Base-by-base conservation (phyloP, 1,140 invertebrate species). In the Amyelois transitella region DNA sequence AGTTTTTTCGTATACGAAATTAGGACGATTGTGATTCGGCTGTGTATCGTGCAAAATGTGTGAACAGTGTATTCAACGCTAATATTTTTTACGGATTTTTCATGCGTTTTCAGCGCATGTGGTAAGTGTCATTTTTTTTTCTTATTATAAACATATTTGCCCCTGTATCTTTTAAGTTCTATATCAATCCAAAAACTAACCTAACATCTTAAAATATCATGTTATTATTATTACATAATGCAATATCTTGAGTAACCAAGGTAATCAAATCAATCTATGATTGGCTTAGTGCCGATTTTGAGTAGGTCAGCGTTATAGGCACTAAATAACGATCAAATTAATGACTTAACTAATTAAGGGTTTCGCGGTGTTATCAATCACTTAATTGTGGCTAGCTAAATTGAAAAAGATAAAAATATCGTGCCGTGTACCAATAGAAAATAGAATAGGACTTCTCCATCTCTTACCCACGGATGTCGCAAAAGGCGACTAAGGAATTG, bases 11-110 rank as follows among this genome's bases (percentile, higher is more conserved):
- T 18, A 20, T 52, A 38, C 18, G 17, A 19, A 38, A 20, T 43
- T 21, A 4, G 38, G 14, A 53, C 45, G 17, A n/a, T 48, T 20
- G 45, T 48, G 45, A 48, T 48, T 48, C 14, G 45, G 19, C 6
- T 64, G 69, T 74, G 55, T 54, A 66, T 63, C 68, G 64, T 64
- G 58, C n/a, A 58, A 76, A 71, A 84, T 84, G 81, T 84, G 78
- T 80, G 81, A 84, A 48, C 64, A 71, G 78, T 84, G 81, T 57
- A 66, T 63, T 10, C 75, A 76, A 49, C 67, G 77, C 43, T 77
- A 61, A 51, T 43, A 14, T 38, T 38, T 38, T 38, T 1, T 38
- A 38, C 32, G 48, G 49, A 58, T 58, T 51, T 69, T 28, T 62
- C 57, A 22, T 70, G 60, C 51, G 58, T 55, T 64, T 18, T 24